Base-by-base conservation (phyloP, 2,888 invertebrate species). In the Craniophora ligustri region DNA sequence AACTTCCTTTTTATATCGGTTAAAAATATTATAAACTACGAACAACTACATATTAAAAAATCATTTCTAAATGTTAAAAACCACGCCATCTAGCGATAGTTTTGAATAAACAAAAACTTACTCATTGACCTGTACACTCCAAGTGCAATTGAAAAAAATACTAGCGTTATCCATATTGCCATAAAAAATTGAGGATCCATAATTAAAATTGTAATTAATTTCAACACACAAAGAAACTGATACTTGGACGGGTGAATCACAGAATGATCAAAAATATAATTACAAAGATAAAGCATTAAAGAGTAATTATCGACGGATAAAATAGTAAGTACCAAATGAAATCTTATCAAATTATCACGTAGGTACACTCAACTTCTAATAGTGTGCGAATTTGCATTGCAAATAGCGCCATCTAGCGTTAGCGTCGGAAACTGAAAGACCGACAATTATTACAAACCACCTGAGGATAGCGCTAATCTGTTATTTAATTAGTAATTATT, bases 331-430 rank as follows among this genome's bases (percentile, higher is more conserved):
- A 1, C 2, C 1, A n/a, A 28, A n/a, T 28, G 15, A 32, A 32
- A 42, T 32, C 42, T 42, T 23, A 42, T 42, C 42, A 31, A 5
- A 11, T 8, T 5, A 16, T 16, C 10, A n/a, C n/a, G 32, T 23
- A 10, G n/a, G n/a, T 26, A n/a, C 4, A 4, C 26, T n/a, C n/a
- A n/a, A 26, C 26, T 26, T n/a, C n/a, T 26, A 4, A 26, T n/a
- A 4, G 1, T 1, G 10, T 5, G 26, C 1, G n/a, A 26, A 26
- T 26, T 26, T 1, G 1, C 0, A 3, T 0, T 26, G n/a, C 1
- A 26, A 26, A 26, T 4, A 26, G 5, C 26, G n/a, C 26, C 26
- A 26, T 26, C 26, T 26, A 26, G n/a, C n/a, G n/a, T 26, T 2
- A 26, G 26, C n/a, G n/a, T n/a, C n/a, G n/a, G n/a, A n/a, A n/a